Evolutionary conservation across 2,797 vertebrate genomes (phyloP).

Genomic region (Ctenosaura bakeri): DNA sequence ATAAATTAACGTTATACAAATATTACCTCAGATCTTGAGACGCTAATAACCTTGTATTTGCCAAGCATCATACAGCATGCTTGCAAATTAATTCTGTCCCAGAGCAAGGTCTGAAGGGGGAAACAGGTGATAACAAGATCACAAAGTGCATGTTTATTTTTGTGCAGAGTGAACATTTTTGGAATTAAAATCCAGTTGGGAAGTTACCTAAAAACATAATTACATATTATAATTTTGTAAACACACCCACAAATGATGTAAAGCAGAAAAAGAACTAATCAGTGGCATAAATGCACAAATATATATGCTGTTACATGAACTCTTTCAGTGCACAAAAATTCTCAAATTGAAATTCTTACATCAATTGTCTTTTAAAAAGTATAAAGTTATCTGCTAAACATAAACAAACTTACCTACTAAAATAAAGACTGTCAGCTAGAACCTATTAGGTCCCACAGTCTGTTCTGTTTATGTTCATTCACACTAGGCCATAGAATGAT

Average conservation of each 20-base stretch:
- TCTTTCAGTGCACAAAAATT: neutral
- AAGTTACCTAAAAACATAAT: neutral
- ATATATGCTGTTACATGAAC: neutral
- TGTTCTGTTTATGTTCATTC: constrained; percentile 17
- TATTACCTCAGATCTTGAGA: neutral
- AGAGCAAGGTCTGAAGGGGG: neutral
- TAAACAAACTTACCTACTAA: no score
- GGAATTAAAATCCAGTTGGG: neutral
- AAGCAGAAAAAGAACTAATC: neutral
- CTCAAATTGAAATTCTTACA: neutral
- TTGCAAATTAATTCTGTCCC: neutral
- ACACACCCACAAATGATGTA: neutral
- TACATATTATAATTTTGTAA: neutral
- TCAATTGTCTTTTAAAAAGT: neutral
- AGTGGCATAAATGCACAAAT: neutral
- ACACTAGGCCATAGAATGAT: neutral
- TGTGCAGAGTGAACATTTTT: neutral
- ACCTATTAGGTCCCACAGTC: neutral
- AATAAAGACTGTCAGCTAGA: neutral
- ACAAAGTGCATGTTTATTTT: neutral
- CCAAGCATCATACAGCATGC: neutral
- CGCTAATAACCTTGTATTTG: constrained; percentile 6
- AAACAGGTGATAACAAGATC: neutral
- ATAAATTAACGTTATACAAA: constrained; percentile 19
- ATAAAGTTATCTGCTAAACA: no score